phyloP scores from a whole-genome alignment of 1,140 invertebrate genomes.

The Zaprionus nigranus region DNA sequence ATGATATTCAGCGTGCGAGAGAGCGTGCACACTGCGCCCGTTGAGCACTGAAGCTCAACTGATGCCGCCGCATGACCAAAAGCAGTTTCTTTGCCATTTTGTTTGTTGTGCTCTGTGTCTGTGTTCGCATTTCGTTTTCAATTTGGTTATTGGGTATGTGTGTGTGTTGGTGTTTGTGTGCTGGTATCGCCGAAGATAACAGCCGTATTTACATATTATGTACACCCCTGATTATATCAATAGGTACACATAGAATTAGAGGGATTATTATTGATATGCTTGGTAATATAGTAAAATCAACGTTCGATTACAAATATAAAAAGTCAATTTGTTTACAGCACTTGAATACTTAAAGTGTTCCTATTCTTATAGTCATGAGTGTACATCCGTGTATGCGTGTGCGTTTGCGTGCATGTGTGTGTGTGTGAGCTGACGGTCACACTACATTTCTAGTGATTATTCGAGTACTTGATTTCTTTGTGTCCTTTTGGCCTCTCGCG shows the following conservation, averaged over 20 bases:
- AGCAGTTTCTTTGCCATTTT: constrained; percentile 78
- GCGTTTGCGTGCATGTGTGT: constrained; percentile 1
- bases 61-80: constrained; percentile 75
- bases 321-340: no score
- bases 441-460: constrained; percentile 56
- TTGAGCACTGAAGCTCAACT: constrained; percentile 76
- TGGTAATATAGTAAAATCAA: no score
- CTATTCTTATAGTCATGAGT: no score
- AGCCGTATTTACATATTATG: constrained; percentile 73
- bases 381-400: not conserved
- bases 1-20: not conserved
- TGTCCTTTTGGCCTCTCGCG: constrained; percentile 18
- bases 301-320: no score
- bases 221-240: not conserved
- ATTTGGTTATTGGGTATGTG: constrained; percentile 44
- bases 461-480: constrained; percentile 40
- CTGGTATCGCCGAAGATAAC: constrained; percentile 68
- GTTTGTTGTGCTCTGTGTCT: constrained; percentile 45
- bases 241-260: no score
- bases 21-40: constrained; percentile 51
- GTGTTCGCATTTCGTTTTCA: constrained; percentile 72
- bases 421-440: constrained; percentile 29
- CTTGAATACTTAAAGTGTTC: not conserved
- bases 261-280: no score
- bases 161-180: constrained; percentile 21